Evolutionary conservation across 64 coral and sea anemone species (phyloP).

Genomic region (Acropora tenuis): DNA sequence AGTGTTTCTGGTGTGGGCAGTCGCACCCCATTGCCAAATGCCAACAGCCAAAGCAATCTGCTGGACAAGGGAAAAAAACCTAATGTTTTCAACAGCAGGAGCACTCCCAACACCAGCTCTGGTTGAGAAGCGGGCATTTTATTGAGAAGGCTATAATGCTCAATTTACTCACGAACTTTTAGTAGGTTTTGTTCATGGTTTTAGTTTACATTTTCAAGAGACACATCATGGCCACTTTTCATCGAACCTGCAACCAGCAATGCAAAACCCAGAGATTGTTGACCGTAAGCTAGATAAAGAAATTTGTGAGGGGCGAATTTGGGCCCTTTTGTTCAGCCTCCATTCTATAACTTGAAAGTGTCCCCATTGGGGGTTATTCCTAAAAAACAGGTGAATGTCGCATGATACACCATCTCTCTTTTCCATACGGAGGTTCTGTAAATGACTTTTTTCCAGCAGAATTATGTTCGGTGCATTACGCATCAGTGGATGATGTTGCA

Average conservation of each 20-base stretch:
- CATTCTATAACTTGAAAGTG: neutral
- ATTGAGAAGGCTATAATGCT: conserved; percentile 6
- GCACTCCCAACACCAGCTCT: conserved; percentile 38
- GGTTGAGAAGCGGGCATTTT: conserved; percentile 22
- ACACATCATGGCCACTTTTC: too few species aligned
- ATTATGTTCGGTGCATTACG: too few species aligned
- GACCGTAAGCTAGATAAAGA: neutral
- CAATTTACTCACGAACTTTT: neutral
- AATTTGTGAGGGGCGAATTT: neutral
- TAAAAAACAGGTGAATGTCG: conserved; percentile 13
- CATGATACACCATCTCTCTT: conserved; percentile 14
- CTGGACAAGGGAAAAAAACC: neutral
- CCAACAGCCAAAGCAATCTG: neutral
- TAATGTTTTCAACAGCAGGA: neutral
- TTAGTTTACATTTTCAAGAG: neutral
- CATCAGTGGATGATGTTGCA: too few species aligned
- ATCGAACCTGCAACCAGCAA: neutral
- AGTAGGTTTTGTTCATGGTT: neutral
- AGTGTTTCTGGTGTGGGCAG: neutral
- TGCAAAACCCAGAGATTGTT: neutral
- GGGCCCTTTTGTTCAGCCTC: neutral
- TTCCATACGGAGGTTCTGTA: neutral
- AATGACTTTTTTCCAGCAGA: neutral
- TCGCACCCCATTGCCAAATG: conserved; percentile 14
- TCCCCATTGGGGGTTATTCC: conserved; percentile 10